phyloP scores from a whole-genome alignment of 1,140 invertebrate species.

The Trichonephila clavata region DNA sequence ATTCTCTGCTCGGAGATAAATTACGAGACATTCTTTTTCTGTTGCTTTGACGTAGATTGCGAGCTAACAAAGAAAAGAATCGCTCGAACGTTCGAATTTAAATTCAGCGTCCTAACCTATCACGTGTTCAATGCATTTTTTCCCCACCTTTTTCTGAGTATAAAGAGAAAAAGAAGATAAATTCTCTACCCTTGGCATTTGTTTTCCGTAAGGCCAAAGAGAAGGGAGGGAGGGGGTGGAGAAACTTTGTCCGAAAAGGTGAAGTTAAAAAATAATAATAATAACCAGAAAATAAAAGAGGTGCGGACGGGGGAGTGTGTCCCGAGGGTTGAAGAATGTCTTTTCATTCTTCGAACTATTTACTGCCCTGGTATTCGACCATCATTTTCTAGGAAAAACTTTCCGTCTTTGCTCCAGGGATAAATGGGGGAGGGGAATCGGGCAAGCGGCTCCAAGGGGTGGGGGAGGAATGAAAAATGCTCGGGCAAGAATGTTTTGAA shows the following conservation, averaged over 20 bases:
- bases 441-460: not conserved
- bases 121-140: not conserved
- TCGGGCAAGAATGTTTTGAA: conserved; percentile 41
- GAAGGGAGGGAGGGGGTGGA: too few species aligned
- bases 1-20: too few species aligned
- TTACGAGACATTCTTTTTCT: too few species aligned
- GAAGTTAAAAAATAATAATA: not conserved
- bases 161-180: not conserved
- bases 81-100: not conserved
- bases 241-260: not conserved
- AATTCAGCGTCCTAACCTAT: not conserved
- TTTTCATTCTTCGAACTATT: conserved; percentile 52
- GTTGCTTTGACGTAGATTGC: too few species aligned
- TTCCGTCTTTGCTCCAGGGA: not conserved
- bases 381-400: not conserved
- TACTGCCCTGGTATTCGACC: not conserved
- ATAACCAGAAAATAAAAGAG: not conserved
- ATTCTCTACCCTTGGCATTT: not conserved
- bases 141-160: not conserved
- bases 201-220: not conserved
- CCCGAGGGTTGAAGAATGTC: conserved; percentile 24
- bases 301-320: too few species aligned
- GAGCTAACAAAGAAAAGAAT: not conserved
- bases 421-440: not conserved
- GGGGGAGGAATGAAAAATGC: conserved; percentile 5